Conservation (phyloP, 2,113 vertebrate genomes). For the Bungarus multicinctus region DNA sequence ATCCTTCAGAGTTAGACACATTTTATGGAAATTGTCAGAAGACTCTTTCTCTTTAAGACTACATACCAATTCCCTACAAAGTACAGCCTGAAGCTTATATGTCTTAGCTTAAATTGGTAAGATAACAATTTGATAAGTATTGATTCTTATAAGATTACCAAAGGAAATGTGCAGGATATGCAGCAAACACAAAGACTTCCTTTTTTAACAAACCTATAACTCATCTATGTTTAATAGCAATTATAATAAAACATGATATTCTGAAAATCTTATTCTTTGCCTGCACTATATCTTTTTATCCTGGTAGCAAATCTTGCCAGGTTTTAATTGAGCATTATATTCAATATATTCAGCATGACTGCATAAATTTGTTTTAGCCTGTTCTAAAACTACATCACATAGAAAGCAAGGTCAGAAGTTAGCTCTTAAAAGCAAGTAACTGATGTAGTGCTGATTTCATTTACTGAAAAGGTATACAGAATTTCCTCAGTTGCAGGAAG, state of each 20-base stretch:
- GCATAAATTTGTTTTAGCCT: neutral
- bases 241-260: slow-evolving; percentile 29
- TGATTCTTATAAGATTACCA: slow-evolving; percentile 66
- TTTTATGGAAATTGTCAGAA: neutral
- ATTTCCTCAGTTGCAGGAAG: neutral
- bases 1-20: slow-evolving; percentile 20
- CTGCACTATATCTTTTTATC: neutral
- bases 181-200: slow-evolving; percentile 54
- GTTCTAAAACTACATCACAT: neutral
- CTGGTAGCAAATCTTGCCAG: neutral
- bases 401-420: neutral
- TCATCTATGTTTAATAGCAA: neutral
- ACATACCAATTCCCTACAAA: slow-evolving; percentile 25
- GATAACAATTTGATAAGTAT: slow-evolving; percentile 51
- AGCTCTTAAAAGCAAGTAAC: neutral
- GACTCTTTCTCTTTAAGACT: neutral
- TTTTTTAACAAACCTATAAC: slow-evolving; percentile 15
- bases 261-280: neutral
- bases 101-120: slow-evolving; percentile 56
- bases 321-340: neutral
- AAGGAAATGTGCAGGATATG: slow-evolving; percentile 57
- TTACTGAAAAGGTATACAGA: neutral
- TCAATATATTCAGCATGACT: neutral
- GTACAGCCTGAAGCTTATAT: neutral
- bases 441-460: neutral